Base-by-base conservation (phyloP, 2,113 vertebrate genomes). In the Proteles cristata region DNA sequence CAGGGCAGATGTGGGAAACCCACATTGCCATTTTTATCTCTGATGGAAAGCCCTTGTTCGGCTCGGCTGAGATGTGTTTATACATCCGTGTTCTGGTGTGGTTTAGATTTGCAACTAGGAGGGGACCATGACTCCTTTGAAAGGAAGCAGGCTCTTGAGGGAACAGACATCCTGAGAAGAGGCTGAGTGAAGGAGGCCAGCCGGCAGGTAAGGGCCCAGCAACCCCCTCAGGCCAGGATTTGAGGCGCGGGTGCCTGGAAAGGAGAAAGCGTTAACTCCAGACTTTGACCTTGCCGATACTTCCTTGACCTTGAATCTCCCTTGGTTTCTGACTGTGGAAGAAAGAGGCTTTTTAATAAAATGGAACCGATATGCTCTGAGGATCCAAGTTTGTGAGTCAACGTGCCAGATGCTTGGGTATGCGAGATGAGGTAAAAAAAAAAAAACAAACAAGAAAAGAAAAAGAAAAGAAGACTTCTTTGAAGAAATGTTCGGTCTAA, bases 11-110 rank as follows among this genome's bases (percentile, higher is more conserved):
- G 55, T 63, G 39, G 81, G 74, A 73, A 86, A 79, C 23, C 14
- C 61, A 61, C 33, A 45, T 63, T 61, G 9, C 31, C 71, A 55
- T 81, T 69, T 96, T 93, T 43, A 31, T 89, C 31, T 86, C n/a
- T 35, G 68, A 77, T 68, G 66, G 14, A 69, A 93, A 97, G n/a
- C 31, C 35, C 94, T 95, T 91, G 91, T 88, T 96, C 91, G 97
- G 84, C 0, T 11, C 17, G 6, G 16, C 65, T 10, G 61, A 84
- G 80, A 88, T 55, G 35, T 98, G 97, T 98, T 97, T 97, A 96
- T 76, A 90, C 88, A 97, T 96, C 65, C 50, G 25, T 1, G 1
- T 39, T 35, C 69, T 65, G 93, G 31, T 55, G 17, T 25, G 50
- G 53, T 84, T 97, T 82, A 53, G 65, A 63, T 96, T 92, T 96